These are phyloP conservation scores for Helobdella robusta DNA, from an alignment of 2,888 invertebrate species.

Conservation along the genomic window DNA sequence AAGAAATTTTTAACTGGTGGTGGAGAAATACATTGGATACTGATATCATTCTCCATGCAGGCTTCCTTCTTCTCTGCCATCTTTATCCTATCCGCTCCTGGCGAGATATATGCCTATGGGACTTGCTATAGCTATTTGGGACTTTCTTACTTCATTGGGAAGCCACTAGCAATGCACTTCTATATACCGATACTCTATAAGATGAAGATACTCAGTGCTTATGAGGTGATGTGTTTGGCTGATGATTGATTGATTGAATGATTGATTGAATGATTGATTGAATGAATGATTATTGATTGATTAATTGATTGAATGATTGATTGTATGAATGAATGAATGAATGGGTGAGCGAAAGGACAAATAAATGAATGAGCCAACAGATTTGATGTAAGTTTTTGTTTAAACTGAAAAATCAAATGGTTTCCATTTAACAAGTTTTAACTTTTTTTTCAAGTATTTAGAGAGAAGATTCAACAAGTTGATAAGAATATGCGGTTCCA, in stretches of 20 bases:
- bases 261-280: neutral
- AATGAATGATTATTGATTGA: too few relatives aligned
- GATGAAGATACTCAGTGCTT: conserved; percentile 41
- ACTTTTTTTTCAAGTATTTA: conserved; percentile 35
- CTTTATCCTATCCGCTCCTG: conserved; percentile 40
- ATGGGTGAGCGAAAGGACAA: too few relatives aligned
- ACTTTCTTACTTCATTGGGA: conserved; percentile 67
- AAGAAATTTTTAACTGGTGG: conserved; percentile 40
- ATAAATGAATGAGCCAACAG: too few relatives aligned
- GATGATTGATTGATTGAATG: neutral
- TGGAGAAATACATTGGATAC: conserved; percentile 37
- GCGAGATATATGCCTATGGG: conserved; percentile 58
- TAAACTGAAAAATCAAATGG: neutral
- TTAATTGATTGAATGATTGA: too few relatives aligned
- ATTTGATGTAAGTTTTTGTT: neutral
- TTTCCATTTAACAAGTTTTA: neutral
- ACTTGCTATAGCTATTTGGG: conserved; percentile 60
- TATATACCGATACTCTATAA: conserved; percentile 43
- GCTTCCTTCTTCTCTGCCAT: conserved; percentile 41
- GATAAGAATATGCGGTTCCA: conserved; percentile 33
- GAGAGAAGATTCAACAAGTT: conserved; percentile 37
- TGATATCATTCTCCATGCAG: conserved; percentile 38
- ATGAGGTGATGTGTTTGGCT: conserved; percentile 38
- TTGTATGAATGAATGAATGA: too few relatives aligned
- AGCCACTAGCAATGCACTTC: conserved; percentile 52